Evolutionary conservation across 2,797 vertebrate genomes (phyloP).

Genomic region (Gymnoscopelus braueri): DNA sequence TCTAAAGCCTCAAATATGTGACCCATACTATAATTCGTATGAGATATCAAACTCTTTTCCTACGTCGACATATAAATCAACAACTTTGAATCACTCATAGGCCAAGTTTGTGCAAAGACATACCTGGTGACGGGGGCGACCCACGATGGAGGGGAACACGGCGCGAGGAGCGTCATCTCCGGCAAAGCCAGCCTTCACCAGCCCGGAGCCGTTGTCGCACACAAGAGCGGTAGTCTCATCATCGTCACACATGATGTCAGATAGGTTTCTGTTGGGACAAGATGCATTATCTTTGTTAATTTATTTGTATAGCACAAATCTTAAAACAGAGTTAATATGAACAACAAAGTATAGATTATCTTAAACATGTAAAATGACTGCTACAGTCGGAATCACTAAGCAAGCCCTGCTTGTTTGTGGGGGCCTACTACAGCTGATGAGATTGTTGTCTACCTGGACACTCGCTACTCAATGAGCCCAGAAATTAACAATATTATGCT

Average conservation of each 20-base stretch:
- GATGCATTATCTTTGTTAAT: not conserved
- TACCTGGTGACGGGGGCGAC: constrained; percentile 90
- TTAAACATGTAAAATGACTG: too few relatives aligned
- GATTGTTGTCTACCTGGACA: too few relatives aligned
- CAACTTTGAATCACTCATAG: not conserved
- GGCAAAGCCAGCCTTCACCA: constrained; percentile 89
- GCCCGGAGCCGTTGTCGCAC: constrained; percentile 89
- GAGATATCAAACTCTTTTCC: not conserved
- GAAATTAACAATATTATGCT: too few relatives aligned
- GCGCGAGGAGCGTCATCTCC: constrained; percentile 89
- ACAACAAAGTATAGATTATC: too few relatives aligned
- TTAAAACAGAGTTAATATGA: too few relatives aligned
- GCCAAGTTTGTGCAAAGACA: constrained; percentile 1
- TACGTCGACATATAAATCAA: not conserved
- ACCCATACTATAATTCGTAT: not conserved
- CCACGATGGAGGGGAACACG: constrained; percentile 89
- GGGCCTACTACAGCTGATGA: too few relatives aligned
- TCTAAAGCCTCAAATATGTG: too few relatives aligned
- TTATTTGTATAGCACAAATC: too few relatives aligned
- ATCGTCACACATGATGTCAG: constrained; percentile 87
- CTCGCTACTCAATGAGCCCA: too few relatives aligned
- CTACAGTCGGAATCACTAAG: too few relatives aligned
- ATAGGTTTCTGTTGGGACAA: constrained; percentile 19
- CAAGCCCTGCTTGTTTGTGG: too few relatives aligned
- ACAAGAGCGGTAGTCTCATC: constrained; percentile 90